phyloP scores from a whole-genome alignment of 1,140 invertebrate species.

The Drosophila grimshawi region DNA sequence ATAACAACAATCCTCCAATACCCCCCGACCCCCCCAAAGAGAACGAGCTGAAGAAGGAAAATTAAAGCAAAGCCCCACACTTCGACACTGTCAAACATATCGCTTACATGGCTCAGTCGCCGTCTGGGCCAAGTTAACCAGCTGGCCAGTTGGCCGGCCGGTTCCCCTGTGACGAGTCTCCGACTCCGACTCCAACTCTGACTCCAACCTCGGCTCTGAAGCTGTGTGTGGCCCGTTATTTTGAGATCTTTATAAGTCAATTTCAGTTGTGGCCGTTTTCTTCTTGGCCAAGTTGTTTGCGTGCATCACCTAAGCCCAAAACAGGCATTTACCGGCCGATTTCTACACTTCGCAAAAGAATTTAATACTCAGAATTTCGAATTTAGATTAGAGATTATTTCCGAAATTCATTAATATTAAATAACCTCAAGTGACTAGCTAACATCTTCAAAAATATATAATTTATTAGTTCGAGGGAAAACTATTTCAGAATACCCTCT shows the following conservation, averaged over 20 bases:
- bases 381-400: too few relatives aligned
- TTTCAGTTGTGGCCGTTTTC: slow-evolving; percentile 45
- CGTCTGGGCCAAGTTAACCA: slow-evolving; percentile 29
- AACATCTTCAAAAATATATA: too few relatives aligned
- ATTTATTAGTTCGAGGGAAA: too few relatives aligned
- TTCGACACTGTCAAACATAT: slow-evolving; percentile 52
- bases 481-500: too few relatives aligned
- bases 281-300: slow-evolving; percentile 12
- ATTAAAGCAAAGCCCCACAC: slow-evolving; percentile 35
- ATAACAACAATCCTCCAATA: slow-evolving; percentile 21
- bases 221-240: slow-evolving; percentile 77
- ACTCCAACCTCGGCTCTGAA: slow-evolving; percentile 27
- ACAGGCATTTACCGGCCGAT: neutral
- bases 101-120: slow-evolving; percentile 55
- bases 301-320: neutral
- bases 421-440: too few relatives aligned
- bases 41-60: slow-evolving; percentile 17
- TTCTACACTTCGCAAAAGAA: neutral
- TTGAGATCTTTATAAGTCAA: slow-evolving; percentile 81
- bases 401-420: too few relatives aligned
- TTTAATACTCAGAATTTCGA: neutral
- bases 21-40: too few relatives aligned
- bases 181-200: slow-evolving; percentile 11
- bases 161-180: slow-evolving; percentile 24
- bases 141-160: slow-evolving; percentile 22